These are phyloP conservation scores for Glaucomys volans DNA, from an alignment of 2,113 vertebrate species.

Conservation along the genomic window DNA sequence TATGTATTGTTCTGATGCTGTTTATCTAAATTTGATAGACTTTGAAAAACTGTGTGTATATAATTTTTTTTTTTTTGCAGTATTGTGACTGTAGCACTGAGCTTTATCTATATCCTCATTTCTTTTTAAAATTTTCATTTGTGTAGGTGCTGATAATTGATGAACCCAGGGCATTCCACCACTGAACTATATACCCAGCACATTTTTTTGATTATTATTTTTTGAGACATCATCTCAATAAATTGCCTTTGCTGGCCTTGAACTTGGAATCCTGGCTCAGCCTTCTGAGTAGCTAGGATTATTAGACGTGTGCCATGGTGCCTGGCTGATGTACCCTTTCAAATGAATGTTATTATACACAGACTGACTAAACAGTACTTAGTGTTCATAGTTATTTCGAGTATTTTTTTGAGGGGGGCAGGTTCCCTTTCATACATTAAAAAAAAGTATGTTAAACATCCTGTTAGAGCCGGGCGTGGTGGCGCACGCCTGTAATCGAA, in stretches of 20 bases:
- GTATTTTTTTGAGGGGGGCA: neutral
- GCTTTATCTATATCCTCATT: no score
- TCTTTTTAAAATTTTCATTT: no score
- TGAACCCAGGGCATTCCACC: neutral
- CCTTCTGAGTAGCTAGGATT: neutral
- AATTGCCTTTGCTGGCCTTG: neutral
- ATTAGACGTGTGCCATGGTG: neutral
- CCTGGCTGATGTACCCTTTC: neutral
- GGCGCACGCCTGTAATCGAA: no score
- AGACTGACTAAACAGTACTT: neutral
- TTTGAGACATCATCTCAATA: neutral
- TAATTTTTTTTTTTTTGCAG: neutral
- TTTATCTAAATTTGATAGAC: slow-evolving; percentile 26
- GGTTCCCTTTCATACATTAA: neutral
- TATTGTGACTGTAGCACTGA: neutral
- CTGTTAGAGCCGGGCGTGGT: no score
- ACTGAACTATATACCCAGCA: neutral
- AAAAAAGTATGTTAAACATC: neutral
- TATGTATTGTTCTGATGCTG: neutral
- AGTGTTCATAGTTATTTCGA: neutral
- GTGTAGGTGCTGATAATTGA: neutral
- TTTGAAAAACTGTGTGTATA: slow-evolving; percentile 4
- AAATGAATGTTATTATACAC: neutral
- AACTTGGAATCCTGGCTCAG: neutral
- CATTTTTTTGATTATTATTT: neutral